Percentiles rank a stretch among this genome's conserved stretches.
Conservation (phyloP, 2,797 vertebrate genomes). For the Lerista edwardsae region DNA sequence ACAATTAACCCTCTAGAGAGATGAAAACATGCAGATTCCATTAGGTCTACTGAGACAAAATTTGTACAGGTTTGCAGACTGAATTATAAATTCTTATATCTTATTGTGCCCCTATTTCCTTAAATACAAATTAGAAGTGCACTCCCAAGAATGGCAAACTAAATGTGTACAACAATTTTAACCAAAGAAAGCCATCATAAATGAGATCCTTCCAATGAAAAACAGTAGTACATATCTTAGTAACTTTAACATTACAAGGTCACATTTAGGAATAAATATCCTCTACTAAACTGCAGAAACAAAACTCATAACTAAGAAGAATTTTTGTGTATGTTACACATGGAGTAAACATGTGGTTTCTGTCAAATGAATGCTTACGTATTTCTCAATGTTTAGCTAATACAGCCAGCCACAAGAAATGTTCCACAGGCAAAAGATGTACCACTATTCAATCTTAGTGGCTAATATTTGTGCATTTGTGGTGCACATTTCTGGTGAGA, state of each 20-base stretch:
- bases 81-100: background rate
- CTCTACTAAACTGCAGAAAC: background rate
- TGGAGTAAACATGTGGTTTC: background rate
- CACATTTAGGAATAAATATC: background rate
- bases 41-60: background rate
- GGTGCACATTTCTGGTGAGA: background rate
- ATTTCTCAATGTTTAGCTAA: background rate
- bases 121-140: background rate
- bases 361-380: too few species aligned
- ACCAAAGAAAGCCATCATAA: background rate
- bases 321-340: background rate
- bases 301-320: background rate
- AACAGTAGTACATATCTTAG: background rate
- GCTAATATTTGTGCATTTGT: background rate
- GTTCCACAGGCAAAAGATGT: too few species aligned
- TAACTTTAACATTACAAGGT: background rate
- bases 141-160: background rate
- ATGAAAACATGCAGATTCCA: background rate
- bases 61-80: background rate
- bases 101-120: background rate
- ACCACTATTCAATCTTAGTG: too few species aligned
- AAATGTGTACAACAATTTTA: background rate
- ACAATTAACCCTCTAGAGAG: background rate
- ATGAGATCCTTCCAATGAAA: background rate
- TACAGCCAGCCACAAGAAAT: too few species aligned